Base-by-base conservation (phyloP, 2,797 vertebrate genomes). In the Champsocephalus esox region DNA sequence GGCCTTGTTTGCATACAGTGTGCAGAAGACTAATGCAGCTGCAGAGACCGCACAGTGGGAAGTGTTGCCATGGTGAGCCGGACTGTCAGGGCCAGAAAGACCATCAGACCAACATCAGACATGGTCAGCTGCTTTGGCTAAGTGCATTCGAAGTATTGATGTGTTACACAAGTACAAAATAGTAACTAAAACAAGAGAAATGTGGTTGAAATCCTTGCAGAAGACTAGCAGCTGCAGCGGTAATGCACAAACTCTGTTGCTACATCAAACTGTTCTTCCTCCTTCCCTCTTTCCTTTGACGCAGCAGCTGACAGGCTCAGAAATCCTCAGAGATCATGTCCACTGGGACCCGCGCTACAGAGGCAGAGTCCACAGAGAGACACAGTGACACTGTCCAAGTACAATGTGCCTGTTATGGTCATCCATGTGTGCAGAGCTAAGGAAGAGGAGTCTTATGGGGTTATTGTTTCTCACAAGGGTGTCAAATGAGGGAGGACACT, bases 11-110 rank as follows among this genome's bases (percentile, higher is more conserved):
- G 75, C 84, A 91, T 88, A 92, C 83, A 84, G 84, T 70, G 85
- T 82, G 87, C 83, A 87, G 89, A 85, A 85, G 75, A 88, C 81
- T 66, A 77, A 87, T 90, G 89, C 91, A 94, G 92, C 94, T 94
- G 91, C 89, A 81, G 85, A 90, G 87, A 86, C 85, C 86, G 82
- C 91, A 72, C 92, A 91, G 93, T 87, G 88, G 89, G 92, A 93
- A 89, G 92, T 85, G 94, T 95, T 95, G 93, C 94, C 93, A 94
- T 95, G 94, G 94, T 92, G 94, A 94, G 88, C 79, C 56, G 72
- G 88, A 86, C 88, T 85, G 80, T 86, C 79, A 58, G 82, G 87
- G 86, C 91, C 92, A 81, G 69, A 81, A 89, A 90, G 86, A 89
- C 84, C 81, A 70, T 89, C 86, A n/a, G n/a, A n/a, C 79, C 87